Evolutionary conservation across 2,113 vertebrate genomes (phyloP).

Genomic region (Siniperca knerii): DNA sequence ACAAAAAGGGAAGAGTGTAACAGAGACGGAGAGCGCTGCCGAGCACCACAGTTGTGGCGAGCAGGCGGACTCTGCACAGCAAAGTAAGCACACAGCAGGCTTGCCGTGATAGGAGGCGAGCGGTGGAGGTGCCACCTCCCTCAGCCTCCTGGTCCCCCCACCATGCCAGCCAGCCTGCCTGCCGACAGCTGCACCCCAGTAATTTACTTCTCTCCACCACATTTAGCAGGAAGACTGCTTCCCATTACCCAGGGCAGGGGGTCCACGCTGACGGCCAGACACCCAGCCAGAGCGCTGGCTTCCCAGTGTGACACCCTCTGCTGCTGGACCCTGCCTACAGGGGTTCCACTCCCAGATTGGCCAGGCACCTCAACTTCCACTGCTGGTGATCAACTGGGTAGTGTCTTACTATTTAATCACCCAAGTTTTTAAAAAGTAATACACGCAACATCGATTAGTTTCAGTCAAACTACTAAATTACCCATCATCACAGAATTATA

Average conservation of each 20-base stretch:
- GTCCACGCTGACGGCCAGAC: conserved; percentile 79
- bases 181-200: conserved; percentile 91
- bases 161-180: conserved; percentile 87
- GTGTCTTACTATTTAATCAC: not conserved
- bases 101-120: conserved; percentile 85
- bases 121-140: conserved; percentile 87
- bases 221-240: conserved; percentile 91
- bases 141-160: conserved; percentile 83
- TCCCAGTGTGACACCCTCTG: conserved; percentile 77
- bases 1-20: conserved; percentile 32
- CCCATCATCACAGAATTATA: not conserved
- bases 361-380: conserved; percentile 37
- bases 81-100: conserved; percentile 95
- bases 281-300: conserved; percentile 71
- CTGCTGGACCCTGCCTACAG: conserved; percentile 75
- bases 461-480: conserved; percentile 17
- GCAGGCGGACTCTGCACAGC: conserved; percentile 93
- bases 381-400: conserved; percentile 37
- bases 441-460: not conserved
- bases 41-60: conserved; percentile 86
- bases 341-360: conserved; percentile 34
- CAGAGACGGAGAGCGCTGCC: conserved; percentile 49
- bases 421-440: conserved; percentile 8
- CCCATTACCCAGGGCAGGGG: conserved; percentile 87
- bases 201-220: conserved; percentile 97